These are phyloP conservation scores for Cataglyphis livida DNA, from an alignment of 2,888 invertebrate genomes.

Conservation along the genomic window DNA sequence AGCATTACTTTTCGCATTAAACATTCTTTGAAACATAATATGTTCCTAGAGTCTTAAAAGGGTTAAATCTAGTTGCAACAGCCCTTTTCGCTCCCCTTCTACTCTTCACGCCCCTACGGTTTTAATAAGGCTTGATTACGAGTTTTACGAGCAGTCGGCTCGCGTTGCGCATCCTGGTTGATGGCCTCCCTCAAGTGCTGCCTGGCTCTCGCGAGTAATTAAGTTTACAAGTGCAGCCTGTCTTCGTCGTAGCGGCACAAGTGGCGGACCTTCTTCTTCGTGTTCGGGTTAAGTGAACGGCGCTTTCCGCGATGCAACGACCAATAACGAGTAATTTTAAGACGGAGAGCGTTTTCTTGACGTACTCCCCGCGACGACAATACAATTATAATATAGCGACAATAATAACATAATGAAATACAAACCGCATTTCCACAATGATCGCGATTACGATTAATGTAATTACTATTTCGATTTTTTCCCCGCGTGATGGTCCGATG, in stretches of 20 bases:
- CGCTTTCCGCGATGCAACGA: conserved; percentile 50
- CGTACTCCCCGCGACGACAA: conserved; percentile 34
- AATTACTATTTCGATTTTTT: conserved; percentile 7
- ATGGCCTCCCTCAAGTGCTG: conserved; percentile 59
- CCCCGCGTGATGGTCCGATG: not conserved
- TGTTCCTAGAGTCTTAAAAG: conserved; percentile 50
- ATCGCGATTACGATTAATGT: conserved; percentile 42
- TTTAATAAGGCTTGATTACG: conserved; percentile 75
- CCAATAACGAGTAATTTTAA: conserved; percentile 53
- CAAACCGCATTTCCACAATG: conserved; percentile 31
- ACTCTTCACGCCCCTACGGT: conserved; percentile 56
- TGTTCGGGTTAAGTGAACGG: conserved; percentile 52
- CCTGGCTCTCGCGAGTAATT: conserved; percentile 65
- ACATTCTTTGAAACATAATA: conserved; percentile 50
- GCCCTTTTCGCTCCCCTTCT: conserved; percentile 45
- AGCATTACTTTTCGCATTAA: conserved; percentile 40
- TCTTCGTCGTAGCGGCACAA: conserved; percentile 49
- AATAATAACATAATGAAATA: conserved; percentile 23
- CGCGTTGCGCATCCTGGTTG: conserved; percentile 53
- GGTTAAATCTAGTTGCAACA: conserved; percentile 52
- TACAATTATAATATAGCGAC: conserved; percentile 41
- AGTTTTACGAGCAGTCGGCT: conserved; percentile 66
- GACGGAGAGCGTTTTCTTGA: conserved; percentile 26
- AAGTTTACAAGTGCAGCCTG: conserved; percentile 65
- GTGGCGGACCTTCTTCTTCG: conserved; percentile 51